These are phyloP conservation scores for Sebastes melanostomus DNA, from an alignment of 2,797 vertebrate genomes.

Conservation along the genomic window DNA sequence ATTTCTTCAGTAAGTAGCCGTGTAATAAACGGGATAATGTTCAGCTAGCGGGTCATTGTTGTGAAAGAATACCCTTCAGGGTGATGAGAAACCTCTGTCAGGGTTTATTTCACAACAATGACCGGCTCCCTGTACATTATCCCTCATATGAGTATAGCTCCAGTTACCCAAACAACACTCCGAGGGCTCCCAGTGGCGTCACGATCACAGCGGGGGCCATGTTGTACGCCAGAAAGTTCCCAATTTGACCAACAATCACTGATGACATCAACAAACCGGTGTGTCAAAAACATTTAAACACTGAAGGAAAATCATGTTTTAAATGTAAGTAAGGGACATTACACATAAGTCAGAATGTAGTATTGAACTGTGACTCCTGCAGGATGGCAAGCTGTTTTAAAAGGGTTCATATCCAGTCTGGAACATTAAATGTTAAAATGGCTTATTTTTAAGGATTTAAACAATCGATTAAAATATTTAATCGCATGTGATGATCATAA, in stretches of 20 bases:
- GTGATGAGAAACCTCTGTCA: no score
- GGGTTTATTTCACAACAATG: no score
- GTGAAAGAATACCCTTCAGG: no score
- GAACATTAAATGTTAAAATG: not conserved
- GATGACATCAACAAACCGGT: conserved; percentile 30
- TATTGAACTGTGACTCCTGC: not conserved
- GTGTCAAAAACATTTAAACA: not conserved
- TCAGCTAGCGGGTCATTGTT: no score
- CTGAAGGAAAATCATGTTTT: no score
- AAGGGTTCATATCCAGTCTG: not conserved
- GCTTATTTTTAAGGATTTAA: not conserved
- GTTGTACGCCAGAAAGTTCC: conserved; percentile 97
- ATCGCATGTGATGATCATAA: no score
- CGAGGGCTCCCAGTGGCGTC: conserved; percentile 95
- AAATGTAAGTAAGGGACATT: not conserved
- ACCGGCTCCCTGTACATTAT: no score
- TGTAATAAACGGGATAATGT: no score
- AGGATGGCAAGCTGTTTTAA: not conserved
- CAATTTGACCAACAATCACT: conserved; percentile 96
- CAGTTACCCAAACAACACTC: conserved; percentile 93
- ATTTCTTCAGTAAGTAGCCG: no score
- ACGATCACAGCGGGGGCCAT: conserved; percentile 93
- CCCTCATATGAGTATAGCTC: not conserved
- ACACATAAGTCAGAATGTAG: not conserved
- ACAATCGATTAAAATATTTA: no score